phyloP scores from a whole-genome alignment of 2,888 invertebrate species.

The Cyclophora albipunctata region DNA sequence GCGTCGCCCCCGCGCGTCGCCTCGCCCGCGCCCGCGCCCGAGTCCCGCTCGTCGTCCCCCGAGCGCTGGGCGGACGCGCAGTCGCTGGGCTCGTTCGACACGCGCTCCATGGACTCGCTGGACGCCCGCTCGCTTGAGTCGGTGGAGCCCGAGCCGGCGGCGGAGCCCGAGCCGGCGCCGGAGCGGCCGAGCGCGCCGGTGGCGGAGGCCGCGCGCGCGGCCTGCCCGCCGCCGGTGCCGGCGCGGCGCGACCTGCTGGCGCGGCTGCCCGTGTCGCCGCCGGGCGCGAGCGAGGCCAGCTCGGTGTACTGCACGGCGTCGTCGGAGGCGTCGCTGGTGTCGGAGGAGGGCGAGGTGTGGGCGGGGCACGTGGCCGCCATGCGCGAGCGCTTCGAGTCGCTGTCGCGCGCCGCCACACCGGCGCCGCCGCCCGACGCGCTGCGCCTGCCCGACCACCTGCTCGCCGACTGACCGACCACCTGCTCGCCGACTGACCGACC shows the following conservation, averaged over 20 bases:
- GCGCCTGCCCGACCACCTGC: slow-evolving; percentile 9
- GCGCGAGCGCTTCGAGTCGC: slow-evolving; percentile 67
- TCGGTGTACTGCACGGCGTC: slow-evolving; percentile 66
- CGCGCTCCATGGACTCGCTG: no score
- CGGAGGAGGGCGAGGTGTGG: slow-evolving; percentile 50
- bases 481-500: no score
- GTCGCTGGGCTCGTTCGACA: no score
- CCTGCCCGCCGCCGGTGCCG: no score
- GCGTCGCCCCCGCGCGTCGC: neutral
- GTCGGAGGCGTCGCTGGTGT: slow-evolving; percentile 54
- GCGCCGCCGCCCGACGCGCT: slow-evolving; percentile 47
- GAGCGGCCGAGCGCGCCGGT: slow-evolving; percentile 1
- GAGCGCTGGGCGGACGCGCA: no score
- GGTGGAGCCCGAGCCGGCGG: neutral
- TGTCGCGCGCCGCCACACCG: slow-evolving; percentile 63
- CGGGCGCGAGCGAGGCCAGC: slow-evolving; percentile 43
- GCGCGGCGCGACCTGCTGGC: no score
- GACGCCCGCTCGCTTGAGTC: no score
- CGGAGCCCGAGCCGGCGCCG: slow-evolving; percentile 10
- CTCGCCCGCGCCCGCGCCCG: no score
- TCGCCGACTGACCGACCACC: no score
- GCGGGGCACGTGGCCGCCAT: slow-evolving; percentile 72
- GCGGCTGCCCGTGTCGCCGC: slow-evolving; percentile 24
- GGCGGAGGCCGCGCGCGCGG: no score
- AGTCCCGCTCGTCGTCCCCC: no score